A percentile compares a stretch with the other conserved stretches of the same genome.
These are phyloP conservation scores for Centropristis striata DNA, from an alignment of 2,113 vertebrate species.

Conservation along the genomic window DNA sequence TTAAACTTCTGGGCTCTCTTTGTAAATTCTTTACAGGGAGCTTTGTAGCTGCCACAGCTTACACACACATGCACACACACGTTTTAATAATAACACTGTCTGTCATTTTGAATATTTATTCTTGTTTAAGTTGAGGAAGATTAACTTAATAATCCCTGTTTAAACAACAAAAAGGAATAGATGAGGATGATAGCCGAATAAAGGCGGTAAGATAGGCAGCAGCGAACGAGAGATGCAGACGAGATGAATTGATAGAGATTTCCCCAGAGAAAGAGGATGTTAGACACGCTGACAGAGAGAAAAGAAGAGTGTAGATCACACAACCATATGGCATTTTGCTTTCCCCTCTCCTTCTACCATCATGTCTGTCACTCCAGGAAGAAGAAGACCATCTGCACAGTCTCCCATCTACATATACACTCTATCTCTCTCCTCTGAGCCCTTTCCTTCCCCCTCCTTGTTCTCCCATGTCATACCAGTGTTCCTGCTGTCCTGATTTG, in stretches of 20 bases:
- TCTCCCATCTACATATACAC: slow-evolving; percentile 30
- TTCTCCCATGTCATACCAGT: slow-evolving; percentile 33
- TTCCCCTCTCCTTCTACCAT: slow-evolving; percentile 53
- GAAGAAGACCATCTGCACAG: slow-evolving; percentile 63
- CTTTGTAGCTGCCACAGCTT: slow-evolving; percentile 47
- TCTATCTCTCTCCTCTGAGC: slow-evolving; percentile 23
- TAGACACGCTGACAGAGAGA: slow-evolving; percentile 51
- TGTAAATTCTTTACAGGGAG: slow-evolving; percentile 52
- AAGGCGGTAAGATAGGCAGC: slow-evolving; percentile 9
- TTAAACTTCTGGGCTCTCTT: slow-evolving; percentile 67
- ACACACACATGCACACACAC: not conserved
- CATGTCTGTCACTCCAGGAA: slow-evolving; percentile 60
- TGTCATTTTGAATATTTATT: slow-evolving; percentile 47
- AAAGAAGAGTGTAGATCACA: slow-evolving; percentile 64
- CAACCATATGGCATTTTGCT: slow-evolving; percentile 71
- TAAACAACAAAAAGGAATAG: slow-evolving; percentile 56
- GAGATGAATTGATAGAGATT: slow-evolving; percentile 64
- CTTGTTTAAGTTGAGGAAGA: slow-evolving; percentile 44
- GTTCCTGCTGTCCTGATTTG: slow-evolving; percentile 34
- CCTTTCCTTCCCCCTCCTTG: slow-evolving; percentile 3
- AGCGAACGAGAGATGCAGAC: slow-evolving; percentile 31
- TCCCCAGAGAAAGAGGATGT: slow-evolving; percentile 59
- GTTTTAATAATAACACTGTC: not conserved
- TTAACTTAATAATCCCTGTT: slow-evolving; percentile 62
- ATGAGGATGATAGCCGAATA: slow-evolving; percentile 42